phyloP scores from a whole-genome alignment of 2,888 invertebrate species.

The Petrophora chlorosata region DNA sequence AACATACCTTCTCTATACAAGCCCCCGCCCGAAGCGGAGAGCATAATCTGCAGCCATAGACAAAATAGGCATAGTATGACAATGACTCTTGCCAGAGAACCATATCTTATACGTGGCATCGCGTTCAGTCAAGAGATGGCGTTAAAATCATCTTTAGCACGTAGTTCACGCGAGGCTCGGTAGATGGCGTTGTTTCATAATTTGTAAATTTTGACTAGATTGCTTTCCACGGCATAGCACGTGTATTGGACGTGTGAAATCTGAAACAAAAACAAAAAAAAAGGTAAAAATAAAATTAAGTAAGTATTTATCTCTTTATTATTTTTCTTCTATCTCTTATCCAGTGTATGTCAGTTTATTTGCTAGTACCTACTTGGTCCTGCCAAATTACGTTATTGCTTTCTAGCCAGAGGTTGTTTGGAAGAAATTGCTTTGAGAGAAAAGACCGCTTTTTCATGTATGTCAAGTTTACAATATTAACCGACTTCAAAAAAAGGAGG shows the following conservation, averaged over 20 bases:
- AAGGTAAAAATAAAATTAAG: too few species aligned
- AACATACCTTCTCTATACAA: constrained; percentile 67
- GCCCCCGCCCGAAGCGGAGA: constrained; percentile 62
- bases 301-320: too few species aligned
- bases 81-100: constrained; percentile 67
- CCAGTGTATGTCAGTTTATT: too few species aligned
- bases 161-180: constrained; percentile 36
- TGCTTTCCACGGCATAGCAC: neutral
- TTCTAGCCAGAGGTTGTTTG: too few species aligned
- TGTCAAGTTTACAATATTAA: too few species aligned
- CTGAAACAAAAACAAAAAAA: constrained; percentile 9
- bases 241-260: neutral
- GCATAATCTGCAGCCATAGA: constrained; percentile 77
- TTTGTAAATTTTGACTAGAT: constrained; percentile 4
- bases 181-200: constrained; percentile 39
- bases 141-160: constrained; percentile 41
- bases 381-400: too few species aligned
- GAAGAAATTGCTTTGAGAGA: too few species aligned
- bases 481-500: too few species aligned
- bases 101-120: constrained; percentile 80
- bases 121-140: constrained; percentile 48
- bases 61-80: constrained; percentile 71
- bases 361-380: too few species aligned
- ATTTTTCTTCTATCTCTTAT: too few species aligned
- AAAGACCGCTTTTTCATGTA: too few species aligned